A percentile compares a stretch with the other conserved stretches of the same genome.
These are phyloP conservation scores for Lampropteryx suffumata DNA, from an alignment of 2,888 invertebrate species.

Conservation along the genomic window DNA sequence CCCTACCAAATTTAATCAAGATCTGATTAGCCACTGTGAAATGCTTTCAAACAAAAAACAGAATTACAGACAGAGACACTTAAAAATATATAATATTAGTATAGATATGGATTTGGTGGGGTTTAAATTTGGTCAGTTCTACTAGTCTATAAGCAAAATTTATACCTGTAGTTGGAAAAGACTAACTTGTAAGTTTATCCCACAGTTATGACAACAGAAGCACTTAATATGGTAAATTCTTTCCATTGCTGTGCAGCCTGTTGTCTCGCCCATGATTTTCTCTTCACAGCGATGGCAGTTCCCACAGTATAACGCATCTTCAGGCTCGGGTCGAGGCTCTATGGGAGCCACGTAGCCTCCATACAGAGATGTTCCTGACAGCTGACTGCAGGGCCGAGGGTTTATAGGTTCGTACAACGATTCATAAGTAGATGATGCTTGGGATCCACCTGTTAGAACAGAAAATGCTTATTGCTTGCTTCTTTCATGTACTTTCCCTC, in stretches of 20 bases:
- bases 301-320: conserved; percentile 89
- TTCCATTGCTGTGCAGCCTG: conserved; percentile 99
- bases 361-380: conserved; percentile 84
- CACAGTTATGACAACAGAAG: conserved; percentile 96
- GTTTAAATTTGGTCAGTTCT: too few species aligned
- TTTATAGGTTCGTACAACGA: conserved; percentile 86
- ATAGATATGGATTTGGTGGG: too few species aligned
- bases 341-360: conserved; percentile 88
- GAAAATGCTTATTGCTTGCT: too few species aligned
- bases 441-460: conserved; percentile 53
- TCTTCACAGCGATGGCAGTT: conserved; percentile 96
- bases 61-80: too few species aligned
- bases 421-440: conserved; percentile 86
- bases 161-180: neutral
- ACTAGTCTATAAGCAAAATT: too few species aligned
- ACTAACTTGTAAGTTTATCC: conserved; percentile 88
- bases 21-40: too few species aligned
- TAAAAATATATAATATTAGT: too few species aligned
- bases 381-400: conserved; percentile 83
- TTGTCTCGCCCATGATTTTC: conserved; percentile 96
- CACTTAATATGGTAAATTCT: conserved; percentile 97
- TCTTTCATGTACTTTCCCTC: too few species aligned
- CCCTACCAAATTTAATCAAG: too few species aligned
- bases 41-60: too few species aligned
- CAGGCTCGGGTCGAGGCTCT: conserved; percentile 90